Evolutionary conservation across 1,140 invertebrate genomes (phyloP).

Genomic region (Ips typographus): DNA sequence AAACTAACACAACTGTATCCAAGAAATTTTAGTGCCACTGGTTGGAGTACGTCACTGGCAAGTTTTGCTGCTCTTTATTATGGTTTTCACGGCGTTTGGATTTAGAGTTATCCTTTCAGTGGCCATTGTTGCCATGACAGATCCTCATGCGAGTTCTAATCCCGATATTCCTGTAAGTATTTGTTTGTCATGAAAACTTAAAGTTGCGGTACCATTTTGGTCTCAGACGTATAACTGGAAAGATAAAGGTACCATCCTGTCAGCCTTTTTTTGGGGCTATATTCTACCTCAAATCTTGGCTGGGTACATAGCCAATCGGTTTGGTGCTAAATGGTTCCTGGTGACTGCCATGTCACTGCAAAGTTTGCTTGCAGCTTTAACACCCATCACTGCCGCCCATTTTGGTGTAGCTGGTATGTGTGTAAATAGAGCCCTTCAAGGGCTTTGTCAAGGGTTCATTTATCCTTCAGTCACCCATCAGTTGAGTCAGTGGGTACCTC

Average conservation of each 20-base stretch:
- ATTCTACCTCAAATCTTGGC: slow-evolving; percentile 62
- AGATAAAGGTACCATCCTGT: slow-evolving; percentile 58
- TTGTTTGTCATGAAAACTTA: background rate
- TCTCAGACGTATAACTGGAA: slow-evolving; percentile 49
- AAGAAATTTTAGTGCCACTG: slow-evolving; percentile 33
- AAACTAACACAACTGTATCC: background rate
- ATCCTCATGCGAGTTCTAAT: slow-evolving; percentile 40
- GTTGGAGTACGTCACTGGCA: slow-evolving; percentile 50
- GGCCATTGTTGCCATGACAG: slow-evolving; percentile 64
- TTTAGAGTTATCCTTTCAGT: slow-evolving; percentile 62
- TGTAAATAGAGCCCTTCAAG: slow-evolving; percentile 69
- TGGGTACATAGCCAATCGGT: slow-evolving; percentile 58
- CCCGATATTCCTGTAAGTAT: slow-evolving; percentile 38
- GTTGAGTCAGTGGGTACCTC: slow-evolving; percentile 74
- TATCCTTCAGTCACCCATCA: slow-evolving; percentile 78
- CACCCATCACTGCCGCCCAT: slow-evolving; percentile 51
- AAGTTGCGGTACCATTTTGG: too few relatives aligned
- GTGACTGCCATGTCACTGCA: slow-evolving; percentile 56
- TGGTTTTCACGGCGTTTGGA: slow-evolving; percentile 56
- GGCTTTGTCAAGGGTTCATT: slow-evolving; percentile 75
- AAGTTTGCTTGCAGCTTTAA: slow-evolving; percentile 56
- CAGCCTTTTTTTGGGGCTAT: slow-evolving; percentile 68
- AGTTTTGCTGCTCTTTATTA: slow-evolving; percentile 53
- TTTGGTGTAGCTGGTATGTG: slow-evolving; percentile 62
- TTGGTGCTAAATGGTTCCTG: slow-evolving; percentile 64